phyloP scores from a whole-genome alignment of 2,888 invertebrate genomes.

The Polyommatus iphigenia region DNA sequence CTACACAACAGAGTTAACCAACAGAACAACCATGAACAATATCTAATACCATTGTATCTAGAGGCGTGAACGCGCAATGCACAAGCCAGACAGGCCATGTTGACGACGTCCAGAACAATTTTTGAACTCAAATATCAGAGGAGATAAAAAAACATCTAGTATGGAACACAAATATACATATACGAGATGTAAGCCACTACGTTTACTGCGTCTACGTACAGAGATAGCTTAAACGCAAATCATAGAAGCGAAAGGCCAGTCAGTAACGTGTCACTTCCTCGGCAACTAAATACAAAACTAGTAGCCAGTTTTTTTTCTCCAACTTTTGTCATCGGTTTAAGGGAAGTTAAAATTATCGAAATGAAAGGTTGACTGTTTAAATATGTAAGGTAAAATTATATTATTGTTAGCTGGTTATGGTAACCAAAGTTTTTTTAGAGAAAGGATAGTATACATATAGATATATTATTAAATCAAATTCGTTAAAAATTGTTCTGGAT shows the following conservation, averaged over 20 bases:
- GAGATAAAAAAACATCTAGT: slow-evolving; percentile 37
- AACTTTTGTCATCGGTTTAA: neutral
- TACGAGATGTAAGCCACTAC: slow-evolving; percentile 34
- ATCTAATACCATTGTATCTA: slow-evolving; percentile 54
- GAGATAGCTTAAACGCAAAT: slow-evolving; percentile 33
- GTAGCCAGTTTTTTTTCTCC: slow-evolving; percentile 27
- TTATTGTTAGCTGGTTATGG: neutral
- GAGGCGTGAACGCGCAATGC: slow-evolving; percentile 65
- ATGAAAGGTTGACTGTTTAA: slow-evolving; percentile 1
- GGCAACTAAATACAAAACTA: slow-evolving; percentile 29
- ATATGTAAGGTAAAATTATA: neutral
- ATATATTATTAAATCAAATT: slow-evolving; percentile 24
- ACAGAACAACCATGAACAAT: slow-evolving; percentile 57
- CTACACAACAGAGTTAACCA: slow-evolving; percentile 51
- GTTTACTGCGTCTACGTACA: slow-evolving; percentile 32
- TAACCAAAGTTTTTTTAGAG: slow-evolving; percentile 18
- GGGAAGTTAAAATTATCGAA: neutral
- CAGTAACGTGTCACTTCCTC: slow-evolving; percentile 34
- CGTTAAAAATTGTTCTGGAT: slow-evolving; percentile 62
- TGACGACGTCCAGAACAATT: slow-evolving; percentile 74
- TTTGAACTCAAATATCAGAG: slow-evolving; percentile 49
- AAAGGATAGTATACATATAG: slow-evolving; percentile 17
- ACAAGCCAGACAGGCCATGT: slow-evolving; percentile 66
- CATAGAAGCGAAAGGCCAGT: slow-evolving; percentile 33
- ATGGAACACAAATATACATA: slow-evolving; percentile 35